Conservation (phyloP, 2,797 vertebrate genomes). For the Prionace glauca region DNA sequence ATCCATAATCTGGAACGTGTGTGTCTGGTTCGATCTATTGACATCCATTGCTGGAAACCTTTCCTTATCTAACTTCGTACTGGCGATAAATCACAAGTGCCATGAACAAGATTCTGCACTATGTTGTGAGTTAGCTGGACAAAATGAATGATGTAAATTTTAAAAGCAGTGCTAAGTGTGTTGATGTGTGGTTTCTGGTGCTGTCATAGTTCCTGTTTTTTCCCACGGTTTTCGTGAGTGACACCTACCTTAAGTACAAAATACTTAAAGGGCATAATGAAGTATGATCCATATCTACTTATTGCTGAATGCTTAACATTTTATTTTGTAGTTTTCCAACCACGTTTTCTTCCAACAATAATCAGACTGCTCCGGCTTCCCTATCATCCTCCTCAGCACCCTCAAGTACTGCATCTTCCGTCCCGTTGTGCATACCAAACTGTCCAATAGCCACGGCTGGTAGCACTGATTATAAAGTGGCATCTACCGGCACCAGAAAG, state of each 20-base stretch:
- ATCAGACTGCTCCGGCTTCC: constrained; percentile 69
- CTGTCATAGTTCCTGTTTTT: background rate
- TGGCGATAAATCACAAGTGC: too few species aligned
- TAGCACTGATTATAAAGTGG: constrained; percentile 71
- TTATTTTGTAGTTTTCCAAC: constrained; percentile 77
- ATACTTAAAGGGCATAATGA: background rate
- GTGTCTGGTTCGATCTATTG: background rate
- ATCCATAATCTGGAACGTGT: background rate
- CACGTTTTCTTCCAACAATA: constrained; percentile 84
- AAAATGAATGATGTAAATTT: background rate
- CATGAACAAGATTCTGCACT: background rate
- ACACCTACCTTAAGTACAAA: background rate
- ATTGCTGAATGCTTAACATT: constrained; percentile 37
- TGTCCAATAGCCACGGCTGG: constrained; percentile 62
- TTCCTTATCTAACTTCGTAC: background rate
- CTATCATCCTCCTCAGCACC: constrained; percentile 66
- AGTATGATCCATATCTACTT: background rate
- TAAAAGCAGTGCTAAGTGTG: too few species aligned
- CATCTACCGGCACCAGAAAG: constrained; percentile 77
- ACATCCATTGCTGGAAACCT: background rate
- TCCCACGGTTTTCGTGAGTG: too few species aligned
- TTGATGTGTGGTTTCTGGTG: background rate
- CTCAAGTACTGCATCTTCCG: constrained; percentile 67
- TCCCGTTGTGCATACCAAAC: constrained; percentile 60
- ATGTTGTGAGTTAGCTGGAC: background rate